Evolutionary conservation across 2,113 vertebrate genomes (phyloP), one percentile per base, ranked within the genome.

Genomic region (Macaca nemestrina): DNA sequence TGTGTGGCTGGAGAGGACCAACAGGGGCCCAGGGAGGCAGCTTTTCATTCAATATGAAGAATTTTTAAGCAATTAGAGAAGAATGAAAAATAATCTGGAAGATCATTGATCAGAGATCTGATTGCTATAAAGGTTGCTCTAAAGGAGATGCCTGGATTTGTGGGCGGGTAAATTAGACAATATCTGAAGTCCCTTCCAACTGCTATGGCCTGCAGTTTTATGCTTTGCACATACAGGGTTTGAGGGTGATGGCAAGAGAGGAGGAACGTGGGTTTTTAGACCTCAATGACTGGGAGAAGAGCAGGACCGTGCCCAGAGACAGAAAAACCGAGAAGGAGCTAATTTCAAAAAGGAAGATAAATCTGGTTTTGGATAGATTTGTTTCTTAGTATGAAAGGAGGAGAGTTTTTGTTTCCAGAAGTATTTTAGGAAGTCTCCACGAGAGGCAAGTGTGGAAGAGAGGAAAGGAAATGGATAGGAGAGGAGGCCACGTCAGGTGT

Each of bases 121-220:
- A 64, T 6, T 30, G 61, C 61, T 30, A 2, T 64, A 30, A 64
- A 64, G 61, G 30, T 64, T 50, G 0, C 68, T 3, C 10, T 13
- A 11, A 55, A 61, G 16, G 64, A n/a, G 73, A 38, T 43, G 9
- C 5, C 35, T 18, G 12, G 4, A 27, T 18, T 4, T 8, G 43
- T 5, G 38, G 45, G 45, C 55, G 2, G 30, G 43, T 22, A 5
- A 81, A 45, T 5, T 1, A 5, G 17, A 22, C 20, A 38, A n/a
- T 2, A 73, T 0, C 55, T 25, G 9, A 13, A 8, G 81, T 64
- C 55, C 43, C 45, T 67, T 35, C 45, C 23, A 11, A 4, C 4
- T 9, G 6, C 9, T 5, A 1, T 3, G 32, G 8, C 38, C 35
- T 0, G 2, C 57, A n/a, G 0, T 6, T 20, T 32, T 9, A 3